Conservation (phyloP, 30 jellyfish, hydroid and myxozoan genomes). For the Nemopilema nomurai region DNA sequence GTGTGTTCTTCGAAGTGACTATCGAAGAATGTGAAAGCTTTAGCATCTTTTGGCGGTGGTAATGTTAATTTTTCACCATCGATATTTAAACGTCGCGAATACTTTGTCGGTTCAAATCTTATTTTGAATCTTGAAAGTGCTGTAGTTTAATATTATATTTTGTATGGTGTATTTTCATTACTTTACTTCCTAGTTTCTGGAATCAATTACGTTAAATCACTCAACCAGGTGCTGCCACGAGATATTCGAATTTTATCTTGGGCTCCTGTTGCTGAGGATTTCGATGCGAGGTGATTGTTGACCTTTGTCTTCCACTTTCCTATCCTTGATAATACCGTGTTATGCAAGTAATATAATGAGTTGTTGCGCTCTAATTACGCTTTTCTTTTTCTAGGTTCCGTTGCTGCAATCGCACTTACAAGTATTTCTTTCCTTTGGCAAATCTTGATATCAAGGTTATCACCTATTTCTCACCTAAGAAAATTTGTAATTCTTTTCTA, state of each 20-base stretch:
- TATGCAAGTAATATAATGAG: too few relatives aligned
- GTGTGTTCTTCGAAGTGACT: too few relatives aligned
- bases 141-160: background rate
- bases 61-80: too few relatives aligned
- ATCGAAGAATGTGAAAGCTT: too few relatives aligned
- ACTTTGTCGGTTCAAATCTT: too few relatives aligned
- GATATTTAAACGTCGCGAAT: too few relatives aligned
- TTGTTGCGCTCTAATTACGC: background rate
- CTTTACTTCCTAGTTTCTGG: background rate
- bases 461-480: too few relatives aligned
- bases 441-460: background rate
- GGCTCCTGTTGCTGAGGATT: background rate
- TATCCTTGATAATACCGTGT: too few relatives aligned
- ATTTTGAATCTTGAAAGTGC: too few relatives aligned
- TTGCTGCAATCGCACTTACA: background rate
- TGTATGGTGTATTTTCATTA: background rate
- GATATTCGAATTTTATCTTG: background rate
- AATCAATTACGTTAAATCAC: background rate
- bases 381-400: background rate
- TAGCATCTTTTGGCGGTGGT: too few relatives aligned
- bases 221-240: background rate
- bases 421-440: background rate
- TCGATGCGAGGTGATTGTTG: background rate
- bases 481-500: too few relatives aligned
- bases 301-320: background rate